phyloP scores from a whole-genome alignment of 2,797 vertebrate species.

The Hozukius guyotensis region DNA sequence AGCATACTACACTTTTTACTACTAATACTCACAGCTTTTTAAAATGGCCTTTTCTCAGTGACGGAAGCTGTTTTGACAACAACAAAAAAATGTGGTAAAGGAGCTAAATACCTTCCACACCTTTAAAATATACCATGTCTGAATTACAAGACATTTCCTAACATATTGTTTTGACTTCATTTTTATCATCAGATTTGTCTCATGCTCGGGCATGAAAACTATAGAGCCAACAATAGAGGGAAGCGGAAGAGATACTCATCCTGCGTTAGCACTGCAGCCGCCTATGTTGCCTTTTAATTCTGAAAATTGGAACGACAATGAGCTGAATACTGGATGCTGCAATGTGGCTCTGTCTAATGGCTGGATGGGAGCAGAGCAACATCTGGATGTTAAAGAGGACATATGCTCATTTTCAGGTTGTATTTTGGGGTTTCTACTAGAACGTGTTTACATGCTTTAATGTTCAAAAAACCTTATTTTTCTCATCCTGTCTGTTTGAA shows the following conservation, averaged over 20 bases:
- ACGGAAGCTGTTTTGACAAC: background rate
- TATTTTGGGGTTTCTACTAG: background rate
- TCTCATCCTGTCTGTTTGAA: background rate
- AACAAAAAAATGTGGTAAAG: background rate
- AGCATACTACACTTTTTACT: background rate
- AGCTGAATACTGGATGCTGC: background rate
- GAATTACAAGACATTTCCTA: background rate
- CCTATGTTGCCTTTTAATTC: slow-evolving; percentile 1
- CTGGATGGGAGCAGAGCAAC: background rate
- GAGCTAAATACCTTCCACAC: background rate
- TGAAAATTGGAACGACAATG: slow-evolving; percentile 17
- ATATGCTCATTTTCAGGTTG: background rate
- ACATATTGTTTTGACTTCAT: background rate
- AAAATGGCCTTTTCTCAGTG: background rate
- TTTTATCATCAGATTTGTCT: background rate
- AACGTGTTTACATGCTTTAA: background rate
- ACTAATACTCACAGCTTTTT: background rate
- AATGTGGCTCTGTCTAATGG: slow-evolving; percentile 3
- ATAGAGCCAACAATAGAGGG: background rate
- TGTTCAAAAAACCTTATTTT: background rate
- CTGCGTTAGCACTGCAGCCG: slow-evolving; percentile 4
- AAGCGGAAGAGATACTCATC: background rate
- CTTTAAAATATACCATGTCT: background rate
- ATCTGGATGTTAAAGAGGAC: background rate
- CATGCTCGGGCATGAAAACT: background rate